Evolutionary conservation across 1,140 invertebrate genomes (phyloP), one percentile per base, ranked within the genome.

Genomic region (Agrilus planipennis): DNA sequence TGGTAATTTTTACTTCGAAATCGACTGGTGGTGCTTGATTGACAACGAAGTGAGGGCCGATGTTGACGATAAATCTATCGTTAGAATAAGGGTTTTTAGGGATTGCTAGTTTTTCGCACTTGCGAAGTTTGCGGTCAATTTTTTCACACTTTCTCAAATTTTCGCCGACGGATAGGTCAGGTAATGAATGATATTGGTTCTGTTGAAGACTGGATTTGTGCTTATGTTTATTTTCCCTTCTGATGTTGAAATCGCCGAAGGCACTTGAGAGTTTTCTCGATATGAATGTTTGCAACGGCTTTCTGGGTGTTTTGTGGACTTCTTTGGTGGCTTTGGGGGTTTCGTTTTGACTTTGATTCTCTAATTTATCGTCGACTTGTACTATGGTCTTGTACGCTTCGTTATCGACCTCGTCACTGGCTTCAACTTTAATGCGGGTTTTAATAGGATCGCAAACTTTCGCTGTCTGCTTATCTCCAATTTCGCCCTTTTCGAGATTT

Each of bases 161-260:
- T 52, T 75, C 75, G 36, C 74, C 70, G 21, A 76, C 73, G 32
- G 75, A 74, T 20, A 77, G 73, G 58, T 78, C 76, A 6, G 76
- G 76, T 40, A 79, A 57, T 4, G 76, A 78, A 54, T 75, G 72
- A 47, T 77, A 79, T 54, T 77, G 74, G 59, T 77, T 78, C 60
- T 76, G 72, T 35, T 65, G 63, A 40, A 72, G 55, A 31, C 69
- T 73, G 17, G 67, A 61, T 49, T 45, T 41, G 34, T 12, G 12
- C 18, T 31, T 29, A n/a, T n/a, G 6, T 31, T 27, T 34, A 31
- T 38, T 15, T 38, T 31, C 15, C n/a, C 12, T 11, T 10, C 21
- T 32, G 14, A 46, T 36, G 11, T 36, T 36, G 18, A 4, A n/a
- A 34, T 47, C 50, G 7, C 54, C 45, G 7, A 58, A 58, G 15